Evolutionary conservation across 2,113 vertebrate genomes (phyloP), one percentile per base, ranked within the genome.

Genomic region (Albula goreensis): DNA sequence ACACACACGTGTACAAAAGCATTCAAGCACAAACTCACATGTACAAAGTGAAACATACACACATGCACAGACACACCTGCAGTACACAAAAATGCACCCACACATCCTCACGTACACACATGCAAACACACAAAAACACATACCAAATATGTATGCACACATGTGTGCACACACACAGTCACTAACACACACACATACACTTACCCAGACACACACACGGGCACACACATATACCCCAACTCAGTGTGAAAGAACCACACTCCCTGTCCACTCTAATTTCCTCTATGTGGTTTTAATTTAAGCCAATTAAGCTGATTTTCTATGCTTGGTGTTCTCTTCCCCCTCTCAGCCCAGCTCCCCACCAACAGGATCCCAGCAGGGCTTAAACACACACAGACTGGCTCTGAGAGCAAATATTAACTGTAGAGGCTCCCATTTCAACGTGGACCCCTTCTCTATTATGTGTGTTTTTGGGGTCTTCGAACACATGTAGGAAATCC

Each of bases 321-420:
- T 80, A 66, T 53, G 85, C 89, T 91, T 90, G 91, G 87, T 93
- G 91, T 90, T 90, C 84, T 90, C 83, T 87, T 87, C 85, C 82
- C 74, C 48, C 81, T 91, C 88, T 83, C 10, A 17, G 56, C 57
- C 85, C 83, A 78, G 82, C 48, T 78, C 57, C 22, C 87, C 88
- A 89, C 91, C 87, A 86, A 84, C 89, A 86, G 83, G 85, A 91
- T 92, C 92, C 91, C 91, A 93, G 91, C 91, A 93, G 93, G 90
- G 80, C 88, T 94, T 93, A 91, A 95, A 93, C 91, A 94, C 93
- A 95, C 90, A 93, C 90, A 92, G 87, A 86, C 89, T 85, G 86
- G 87, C 90, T 89, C 89, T 89, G 85, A 87, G 89, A 91, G 91
- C 92, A 94, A 94, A 95, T 92, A 95, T 92, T 86, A 93, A 92